phyloP scores from a whole-genome alignment of 2,797 vertebrate species.

The Anableps anableps region DNA sequence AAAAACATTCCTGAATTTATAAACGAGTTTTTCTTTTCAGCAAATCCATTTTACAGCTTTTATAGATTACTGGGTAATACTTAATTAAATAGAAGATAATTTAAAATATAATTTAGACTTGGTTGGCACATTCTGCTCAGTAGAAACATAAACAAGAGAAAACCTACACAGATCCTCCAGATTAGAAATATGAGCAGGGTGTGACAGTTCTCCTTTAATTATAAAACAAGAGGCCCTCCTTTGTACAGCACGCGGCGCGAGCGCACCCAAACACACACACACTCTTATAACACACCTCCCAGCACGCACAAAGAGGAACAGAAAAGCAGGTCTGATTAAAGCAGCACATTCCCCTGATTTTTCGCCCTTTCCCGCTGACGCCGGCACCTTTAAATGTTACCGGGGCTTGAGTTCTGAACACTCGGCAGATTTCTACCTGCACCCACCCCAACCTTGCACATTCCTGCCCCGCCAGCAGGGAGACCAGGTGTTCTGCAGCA shows the following conservation, averaged over 20 bases:
- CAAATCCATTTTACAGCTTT: background rate
- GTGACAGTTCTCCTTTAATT: slow-evolving; percentile 23
- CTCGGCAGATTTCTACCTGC: slow-evolving; percentile 66
- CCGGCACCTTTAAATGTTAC: slow-evolving; percentile 67
- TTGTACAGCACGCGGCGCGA: background rate
- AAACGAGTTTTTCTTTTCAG: background rate
- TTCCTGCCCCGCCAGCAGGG: slow-evolving; percentile 67
- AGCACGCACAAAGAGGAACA: slow-evolving; percentile 24
- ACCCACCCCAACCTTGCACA: slow-evolving; percentile 63
- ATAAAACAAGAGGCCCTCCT: slow-evolving; percentile 30
- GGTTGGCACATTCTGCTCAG: background rate
- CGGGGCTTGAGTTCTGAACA: slow-evolving; percentile 67
- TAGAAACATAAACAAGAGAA: background rate
- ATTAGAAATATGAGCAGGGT: slow-evolving; percentile 20
- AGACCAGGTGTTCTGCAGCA: slow-evolving; percentile 64
- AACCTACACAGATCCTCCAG: slow-evolving; percentile 6
- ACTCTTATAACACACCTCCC: background rate
- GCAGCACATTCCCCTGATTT: slow-evolving; percentile 69
- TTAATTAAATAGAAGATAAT: background rate
- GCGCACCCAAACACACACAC: slow-evolving; percentile 1
- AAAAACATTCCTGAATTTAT: background rate
- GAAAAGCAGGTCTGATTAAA: slow-evolving; percentile 74
- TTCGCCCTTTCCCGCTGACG: slow-evolving; percentile 64
- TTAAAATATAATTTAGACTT: background rate
- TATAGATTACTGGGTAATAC: background rate